These are phyloP conservation scores for Cirrhinus mrigala DNA, from an alignment of 2,797 vertebrate genomes.

Conservation along the genomic window DNA sequence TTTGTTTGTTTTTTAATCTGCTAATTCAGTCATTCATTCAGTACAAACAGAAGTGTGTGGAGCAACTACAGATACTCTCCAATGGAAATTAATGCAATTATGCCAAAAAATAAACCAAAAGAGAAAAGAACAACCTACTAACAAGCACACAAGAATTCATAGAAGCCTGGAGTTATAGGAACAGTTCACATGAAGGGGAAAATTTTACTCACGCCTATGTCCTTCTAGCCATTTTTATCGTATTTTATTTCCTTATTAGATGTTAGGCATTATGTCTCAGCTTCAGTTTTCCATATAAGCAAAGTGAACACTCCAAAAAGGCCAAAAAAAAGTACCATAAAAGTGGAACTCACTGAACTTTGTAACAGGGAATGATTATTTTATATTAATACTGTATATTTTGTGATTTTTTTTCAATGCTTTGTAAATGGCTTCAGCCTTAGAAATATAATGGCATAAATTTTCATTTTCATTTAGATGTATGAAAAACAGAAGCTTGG, in stretches of 20 bases:
- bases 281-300: neutral
- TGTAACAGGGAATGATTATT: no score
- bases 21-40: constrained; percentile 6
- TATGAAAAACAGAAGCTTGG: neutral
- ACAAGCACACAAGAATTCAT: neutral
- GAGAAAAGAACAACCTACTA: neutral
- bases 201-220: neutral
- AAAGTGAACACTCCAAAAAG: neutral
- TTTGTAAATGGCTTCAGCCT: neutral
- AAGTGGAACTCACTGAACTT: neutral
- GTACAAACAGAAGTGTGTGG: constrained; percentile 70
- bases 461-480: neutral
- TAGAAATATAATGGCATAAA: neutral
- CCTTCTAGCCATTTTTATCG: neutral
- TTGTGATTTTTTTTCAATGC: neutral
- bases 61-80: neutral
- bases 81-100: neutral
- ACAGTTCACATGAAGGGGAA: neutral
- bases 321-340: neutral
- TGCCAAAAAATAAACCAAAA: no score
- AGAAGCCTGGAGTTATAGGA: neutral
- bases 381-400: neutral
- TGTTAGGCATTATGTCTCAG: neutral
- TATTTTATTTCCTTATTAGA: neutral
- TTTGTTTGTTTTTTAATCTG: neutral